These are phyloP conservation scores for Digitonthophagus gazella DNA, from an alignment of 2,888 invertebrate genomes.

Conservation along the genomic window DNA sequence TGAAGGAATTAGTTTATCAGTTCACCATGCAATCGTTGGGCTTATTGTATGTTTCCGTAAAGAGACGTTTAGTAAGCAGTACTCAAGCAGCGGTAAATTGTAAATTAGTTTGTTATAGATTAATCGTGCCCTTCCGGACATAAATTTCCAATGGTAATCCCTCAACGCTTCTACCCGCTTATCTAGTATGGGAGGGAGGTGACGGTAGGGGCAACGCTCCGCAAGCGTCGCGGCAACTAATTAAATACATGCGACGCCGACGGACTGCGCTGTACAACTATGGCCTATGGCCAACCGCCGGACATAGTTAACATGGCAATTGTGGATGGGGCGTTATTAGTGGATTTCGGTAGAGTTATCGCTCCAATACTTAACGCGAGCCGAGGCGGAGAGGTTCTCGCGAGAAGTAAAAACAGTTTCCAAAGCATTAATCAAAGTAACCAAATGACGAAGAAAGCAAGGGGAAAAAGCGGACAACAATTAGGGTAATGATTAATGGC, in stretches of 20 bases:
- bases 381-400: neutral
- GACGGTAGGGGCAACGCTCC: too few relatives aligned
- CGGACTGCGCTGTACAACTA: neutral
- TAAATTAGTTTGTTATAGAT: constrained; percentile 30
- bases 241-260: neutral
- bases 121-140: constrained; percentile 24
- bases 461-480: constrained; percentile 9
- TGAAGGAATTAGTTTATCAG: too few relatives aligned
- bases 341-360: neutral
- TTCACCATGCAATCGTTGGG: too few relatives aligned
- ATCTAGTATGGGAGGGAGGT: too few relatives aligned
- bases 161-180: constrained; percentile 11
- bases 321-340: neutral
- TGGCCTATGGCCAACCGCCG: neutral
- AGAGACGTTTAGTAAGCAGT: neutral
- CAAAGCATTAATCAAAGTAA: constrained; percentile 2
- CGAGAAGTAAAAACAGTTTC: neutral
- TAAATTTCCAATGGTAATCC: constrained; percentile 27
- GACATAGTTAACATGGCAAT: neutral
- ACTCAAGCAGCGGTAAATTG: constrained; percentile 20
- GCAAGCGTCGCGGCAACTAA: neutral
- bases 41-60: too few relatives aligned
- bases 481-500: constrained; percentile 16
- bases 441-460: neutral
- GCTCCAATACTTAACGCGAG: neutral